phyloP scores from a whole-genome alignment of 2,797 vertebrate species.

The Hippocampus kuda region DNA sequence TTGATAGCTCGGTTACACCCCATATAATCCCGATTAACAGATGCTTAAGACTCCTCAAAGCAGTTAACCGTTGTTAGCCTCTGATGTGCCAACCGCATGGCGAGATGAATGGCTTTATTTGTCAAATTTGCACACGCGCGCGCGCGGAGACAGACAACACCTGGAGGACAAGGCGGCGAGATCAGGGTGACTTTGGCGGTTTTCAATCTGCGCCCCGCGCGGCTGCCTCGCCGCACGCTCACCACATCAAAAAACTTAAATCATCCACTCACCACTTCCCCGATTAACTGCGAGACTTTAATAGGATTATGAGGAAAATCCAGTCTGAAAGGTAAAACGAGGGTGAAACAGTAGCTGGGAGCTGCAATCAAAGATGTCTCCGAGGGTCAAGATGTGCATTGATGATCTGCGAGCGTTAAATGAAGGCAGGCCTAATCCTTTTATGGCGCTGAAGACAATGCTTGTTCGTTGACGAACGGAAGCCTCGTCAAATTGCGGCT shows the following conservation, averaged over 20 bases:
- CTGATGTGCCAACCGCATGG: conserved; percentile 47
- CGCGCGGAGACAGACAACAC: conserved; percentile 16
- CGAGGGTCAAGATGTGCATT: conserved; percentile 16
- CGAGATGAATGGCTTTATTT: conserved; percentile 57
- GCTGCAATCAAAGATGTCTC: conserved; percentile 26
- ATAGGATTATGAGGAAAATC: conserved; percentile 38
- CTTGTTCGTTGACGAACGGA: conserved; percentile 50
- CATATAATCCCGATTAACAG: conserved; percentile 63
- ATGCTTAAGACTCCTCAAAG: conserved; percentile 56
- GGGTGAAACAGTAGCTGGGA: conserved; percentile 24
- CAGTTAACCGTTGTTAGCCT: conserved; percentile 53
- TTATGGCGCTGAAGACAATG: conserved; percentile 24
- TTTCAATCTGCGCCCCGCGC: conserved; percentile 26
- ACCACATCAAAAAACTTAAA: conserved; percentile 32
- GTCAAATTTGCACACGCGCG: conserved; percentile 28
- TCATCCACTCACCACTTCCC: conserved; percentile 31
- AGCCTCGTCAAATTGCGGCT: conserved; percentile 50
- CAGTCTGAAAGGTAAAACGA: conserved; percentile 35
- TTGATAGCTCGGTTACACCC: conserved; percentile 59
- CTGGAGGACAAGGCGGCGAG: conserved; percentile 28
- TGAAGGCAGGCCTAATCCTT: conserved; percentile 20
- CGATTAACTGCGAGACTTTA: conserved; percentile 33
- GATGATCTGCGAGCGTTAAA: conserved; percentile 22
- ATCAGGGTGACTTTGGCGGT: conserved; percentile 36
- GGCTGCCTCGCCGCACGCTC: neutral